Base-by-base conservation (phyloP, 2,113 vertebrate genomes). In the Ammodytes marinus region DNA sequence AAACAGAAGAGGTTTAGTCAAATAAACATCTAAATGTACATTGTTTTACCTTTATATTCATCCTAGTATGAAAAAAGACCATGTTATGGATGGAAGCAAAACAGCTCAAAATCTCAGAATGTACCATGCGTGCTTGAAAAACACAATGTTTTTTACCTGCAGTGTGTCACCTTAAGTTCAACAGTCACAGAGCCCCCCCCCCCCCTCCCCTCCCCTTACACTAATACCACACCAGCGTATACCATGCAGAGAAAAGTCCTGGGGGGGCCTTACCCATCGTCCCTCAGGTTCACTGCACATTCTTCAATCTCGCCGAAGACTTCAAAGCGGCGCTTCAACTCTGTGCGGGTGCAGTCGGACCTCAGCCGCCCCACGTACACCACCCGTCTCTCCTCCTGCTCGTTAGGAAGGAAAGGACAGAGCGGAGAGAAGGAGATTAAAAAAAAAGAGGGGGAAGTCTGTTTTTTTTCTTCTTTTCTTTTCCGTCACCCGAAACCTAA, bases 281-380 rank as follows among this genome's bases (percentile, higher is more conserved):
- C 97, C 93, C 83, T 96, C 91, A 98, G 94, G 96, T 98, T 98
- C 94, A 99, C 96, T 77, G 97, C 96, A 90, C 98, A 99, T 94
- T 99, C 98, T 95, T 99, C 98, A 91, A 99, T 99, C 96, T 99
- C 97, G 90, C 98, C 98, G 90, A 99, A 99, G 95, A 99, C 97
- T 97, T 99, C 97, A 96, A 99, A 99, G 85, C 97, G 98, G 83
- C 96, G 95, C 94, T 96, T 98, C 94, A 99, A 94, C 95, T 99
- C 98, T 19, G 95, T 95, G 86, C 96, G 96, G 86, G 96, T 98
- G 86, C 96, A 98, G 93, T 96, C 96, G 90, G 96, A 93, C 93
- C 96, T 96, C 94, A 99, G 97, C 95, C 97, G 97, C 80, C 96
- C 97, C 87, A 99, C 95, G 91, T 98, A 99, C 94, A 99, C 96